Base-by-base conservation (phyloP, 2,113 vertebrate species). In the Dicaeum eximium region DNA sequence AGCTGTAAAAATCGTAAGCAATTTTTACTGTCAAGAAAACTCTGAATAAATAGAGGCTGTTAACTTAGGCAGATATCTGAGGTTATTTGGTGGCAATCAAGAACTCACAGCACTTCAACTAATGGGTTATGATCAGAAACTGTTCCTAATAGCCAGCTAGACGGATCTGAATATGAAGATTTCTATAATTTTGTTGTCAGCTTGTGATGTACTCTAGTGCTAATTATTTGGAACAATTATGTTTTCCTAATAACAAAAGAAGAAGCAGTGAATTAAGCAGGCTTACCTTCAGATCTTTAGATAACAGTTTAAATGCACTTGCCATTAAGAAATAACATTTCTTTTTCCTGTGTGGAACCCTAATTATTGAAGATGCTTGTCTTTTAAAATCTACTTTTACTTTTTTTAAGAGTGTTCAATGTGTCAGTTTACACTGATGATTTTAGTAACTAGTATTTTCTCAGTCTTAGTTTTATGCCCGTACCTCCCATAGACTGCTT, bases 181-280 rank as follows among this genome's bases (percentile, higher is more conserved):
- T 98, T 98, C 97, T 98, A 97, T 98, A 98, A 98, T 98, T 98
- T 98, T 98, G 98, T 98, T 98, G 98, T 98, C 98, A 98, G 98
- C 98, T 98, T 97, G 98, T 98, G 98, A 98, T 98, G 98, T 98
- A 97, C 97, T 98, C 98, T 98, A 97, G 97, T 97, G 97, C 98
- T 98, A 98, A 98, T 98, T 98, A 98, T 98, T 98, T 98, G 98
- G 98, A 98, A 98, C 98, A 98, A 98, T 98, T 98, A 98, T 98
- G 98, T 98, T 98, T 98, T 97, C 97, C 97, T 98, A 98, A 98
- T 98, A 98, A 98, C 98, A 98, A 98, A 98, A 98, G 98, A 97
- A 98, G 97, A 83, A 98, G 98, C 97, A 95, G 97, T 98, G 97
- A 98, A 98, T 98, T 98, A 97, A 98, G 97, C 97, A 98, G 98